Evolutionary conservation across 2,888 invertebrate genomes (phyloP).

Genomic region (Diloba caeruleocephala): DNA sequence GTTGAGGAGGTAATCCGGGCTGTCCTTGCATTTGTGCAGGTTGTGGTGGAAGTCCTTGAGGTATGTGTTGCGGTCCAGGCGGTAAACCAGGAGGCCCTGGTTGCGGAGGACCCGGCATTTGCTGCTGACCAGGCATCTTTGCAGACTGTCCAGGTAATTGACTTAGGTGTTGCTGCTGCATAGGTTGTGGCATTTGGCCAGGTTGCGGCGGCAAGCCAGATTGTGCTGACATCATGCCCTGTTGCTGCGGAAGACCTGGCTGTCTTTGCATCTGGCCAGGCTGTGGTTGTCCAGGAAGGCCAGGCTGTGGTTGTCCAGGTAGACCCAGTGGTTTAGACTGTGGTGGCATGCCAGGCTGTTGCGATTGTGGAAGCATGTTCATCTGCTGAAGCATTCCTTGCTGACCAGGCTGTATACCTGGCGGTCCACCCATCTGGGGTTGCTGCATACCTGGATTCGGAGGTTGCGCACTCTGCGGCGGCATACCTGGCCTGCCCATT

Average conservation of each 20-base stretch:
- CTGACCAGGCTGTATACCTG: slow-evolving; percentile 38
- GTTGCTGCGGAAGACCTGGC: slow-evolving; percentile 37
- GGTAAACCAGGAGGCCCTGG: slow-evolving; percentile 48
- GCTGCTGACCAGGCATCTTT: slow-evolving; percentile 50
- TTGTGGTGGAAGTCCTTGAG: slow-evolving; percentile 27
- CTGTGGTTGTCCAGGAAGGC: slow-evolving; percentile 51
- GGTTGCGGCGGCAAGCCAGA: slow-evolving; percentile 22
- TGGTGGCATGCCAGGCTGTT: slow-evolving; percentile 45
- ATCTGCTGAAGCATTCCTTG: slow-evolving; percentile 54
- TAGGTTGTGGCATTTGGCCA: slow-evolving; percentile 23
- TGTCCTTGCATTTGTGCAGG: slow-evolving; percentile 3
- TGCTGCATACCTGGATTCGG: slow-evolving; percentile 57
- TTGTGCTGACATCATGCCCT: slow-evolving; percentile 38
- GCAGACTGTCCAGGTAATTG: slow-evolving; percentile 46
- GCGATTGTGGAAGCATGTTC: slow-evolving; percentile 42
- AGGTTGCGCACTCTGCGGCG: slow-evolving; percentile 49
- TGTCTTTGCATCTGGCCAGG: slow-evolving; percentile 49
- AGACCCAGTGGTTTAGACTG: slow-evolving; percentile 41
- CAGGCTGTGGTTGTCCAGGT: slow-evolving; percentile 48
- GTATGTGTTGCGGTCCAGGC: slow-evolving; percentile 27
- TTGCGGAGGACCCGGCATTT: slow-evolving; percentile 51
- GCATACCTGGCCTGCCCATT: slow-evolving; percentile 62
- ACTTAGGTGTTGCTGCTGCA: slow-evolving; percentile 41
- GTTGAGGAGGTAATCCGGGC: neutral
- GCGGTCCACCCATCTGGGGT: slow-evolving; percentile 42